Conservation (phyloP, 1,140 invertebrate genomes). For the Drosophila subobscura region DNA sequence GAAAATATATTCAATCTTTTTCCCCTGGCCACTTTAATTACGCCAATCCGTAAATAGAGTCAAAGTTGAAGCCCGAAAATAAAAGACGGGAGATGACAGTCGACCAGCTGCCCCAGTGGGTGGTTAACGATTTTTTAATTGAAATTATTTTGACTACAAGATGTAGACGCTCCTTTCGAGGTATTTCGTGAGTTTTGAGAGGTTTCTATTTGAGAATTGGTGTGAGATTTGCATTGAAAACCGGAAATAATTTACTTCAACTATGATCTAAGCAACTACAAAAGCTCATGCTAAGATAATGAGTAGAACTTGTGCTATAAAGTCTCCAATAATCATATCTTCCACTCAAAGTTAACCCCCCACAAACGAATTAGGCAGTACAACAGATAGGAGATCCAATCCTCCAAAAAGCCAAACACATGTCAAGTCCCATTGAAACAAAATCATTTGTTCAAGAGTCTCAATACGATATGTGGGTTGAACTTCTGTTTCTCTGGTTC, state of each 20-base stretch:
- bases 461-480: slow-evolving; percentile 9
- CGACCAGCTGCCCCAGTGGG: slow-evolving; percentile 29
- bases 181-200: neutral
- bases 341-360: no score
- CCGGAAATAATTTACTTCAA: no score
- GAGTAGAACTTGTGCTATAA: no score
- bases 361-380: no score
- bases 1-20: slow-evolving; percentile 43
- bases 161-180: neutral
- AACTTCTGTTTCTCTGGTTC: slow-evolving; percentile 7
- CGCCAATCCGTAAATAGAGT: slow-evolving; percentile 46
- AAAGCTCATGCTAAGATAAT: no score
- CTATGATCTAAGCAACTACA: no score
- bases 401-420: slow-evolving; percentile 14
- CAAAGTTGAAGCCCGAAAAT: slow-evolving; percentile 35
- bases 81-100: slow-evolving; percentile 30
- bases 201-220: no score
- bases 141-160: slow-evolving; percentile 24
- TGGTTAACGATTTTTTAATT: slow-evolving; percentile 51
- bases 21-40: slow-evolving; percentile 39
- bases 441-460: slow-evolving; percentile 23
- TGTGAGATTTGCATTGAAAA: no score
- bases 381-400: neutral
- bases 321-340: no score
- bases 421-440: slow-evolving; percentile 29